Evolutionary conservation across 2,888 invertebrate species (phyloP).

Genomic region (Cactoblastis cactorum): DNA sequence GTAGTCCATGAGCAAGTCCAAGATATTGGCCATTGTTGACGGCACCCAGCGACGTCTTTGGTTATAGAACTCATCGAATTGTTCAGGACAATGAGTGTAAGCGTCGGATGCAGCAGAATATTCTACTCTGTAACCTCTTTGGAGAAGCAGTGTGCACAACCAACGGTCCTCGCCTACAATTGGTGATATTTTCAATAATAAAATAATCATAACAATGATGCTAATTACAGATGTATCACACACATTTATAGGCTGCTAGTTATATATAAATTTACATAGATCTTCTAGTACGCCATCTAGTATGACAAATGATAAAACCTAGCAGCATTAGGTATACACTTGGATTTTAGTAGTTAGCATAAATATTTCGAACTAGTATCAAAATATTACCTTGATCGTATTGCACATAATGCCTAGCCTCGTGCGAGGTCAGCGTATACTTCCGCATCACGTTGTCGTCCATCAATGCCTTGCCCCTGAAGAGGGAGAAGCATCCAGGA

Average conservation of each 20-base stretch:
- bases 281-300: too few relatives aligned
- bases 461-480: conserved; percentile 93
- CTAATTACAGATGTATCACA: too few relatives aligned
- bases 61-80: conserved; percentile 95
- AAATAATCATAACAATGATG: too few relatives aligned
- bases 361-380: background rate
- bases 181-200: background rate
- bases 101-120: conserved; percentile 98
- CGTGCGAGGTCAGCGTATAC: conserved; percentile 88
- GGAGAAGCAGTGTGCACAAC: conserved; percentile 94
- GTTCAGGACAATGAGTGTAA: conserved; percentile 95
- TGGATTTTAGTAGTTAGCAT: too few relatives aligned
- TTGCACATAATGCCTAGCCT: conserved; percentile 92
- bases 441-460: conserved; percentile 93
- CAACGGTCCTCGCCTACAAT: conserved; percentile 93
- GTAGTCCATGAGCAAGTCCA: conserved; percentile 90
- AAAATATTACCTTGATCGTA: conserved; percentile 87
- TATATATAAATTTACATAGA: too few relatives aligned
- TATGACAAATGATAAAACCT: too few relatives aligned
- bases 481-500: conserved; percentile 95
- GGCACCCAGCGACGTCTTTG: conserved; percentile 97
- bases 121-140: conserved; percentile 94
- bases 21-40: conserved; percentile 96
- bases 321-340: too few relatives aligned
- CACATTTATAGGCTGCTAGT: too few relatives aligned